Evolutionary conservation across 64 coral and sea anemone species (phyloP), one percentile per base, ranked within the genome.

Genomic region (Orbicella faveolata): DNA sequence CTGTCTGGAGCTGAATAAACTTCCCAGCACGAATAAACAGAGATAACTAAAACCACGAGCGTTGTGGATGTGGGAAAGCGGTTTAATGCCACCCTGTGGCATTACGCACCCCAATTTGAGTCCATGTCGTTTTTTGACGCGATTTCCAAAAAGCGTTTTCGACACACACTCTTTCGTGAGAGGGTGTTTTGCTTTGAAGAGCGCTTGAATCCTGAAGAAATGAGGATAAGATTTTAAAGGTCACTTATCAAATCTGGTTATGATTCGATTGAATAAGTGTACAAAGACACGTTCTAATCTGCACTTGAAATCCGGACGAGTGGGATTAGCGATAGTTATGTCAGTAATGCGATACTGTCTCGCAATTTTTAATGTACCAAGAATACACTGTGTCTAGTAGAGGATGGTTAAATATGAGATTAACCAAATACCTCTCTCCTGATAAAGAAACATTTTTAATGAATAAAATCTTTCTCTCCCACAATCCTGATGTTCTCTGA

Each of bases 101-200:
- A 36, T 73, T 73, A 20, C 64, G 3, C 65, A 5, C 48, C 19
- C 20, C 23, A n/a, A 41, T 69, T n/a, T 21, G 39, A 4, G 36
- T 21, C n/a, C 10, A 72, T 52, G 18, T 72, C 34, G 9, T 15
- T 30, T 70, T 72, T 72, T 21, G 23, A 23, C 1, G 23, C 34
- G 34, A 52, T 72, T 85, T 70, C 39, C 3, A 44, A 23, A 39
- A 23, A 72, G 21, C 67, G 37, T 21, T 85, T 85, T 85, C 39
- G 63, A n/a, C 65, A 67, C 63, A 52, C 65, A 52, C 82, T 73
- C 63, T 85, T 85, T 73, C 82, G 82, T 85, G 82, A 85, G 82
- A 73, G 65, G 82, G 63, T 85, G 82, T 85, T 85, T 85, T 84
- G 62, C 34, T 85, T 85, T 85, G 37, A 85, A 72, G 63, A 26